phyloP scores from a whole-genome alignment of 2,113 vertebrate species.

The Mus pahari region DNA sequence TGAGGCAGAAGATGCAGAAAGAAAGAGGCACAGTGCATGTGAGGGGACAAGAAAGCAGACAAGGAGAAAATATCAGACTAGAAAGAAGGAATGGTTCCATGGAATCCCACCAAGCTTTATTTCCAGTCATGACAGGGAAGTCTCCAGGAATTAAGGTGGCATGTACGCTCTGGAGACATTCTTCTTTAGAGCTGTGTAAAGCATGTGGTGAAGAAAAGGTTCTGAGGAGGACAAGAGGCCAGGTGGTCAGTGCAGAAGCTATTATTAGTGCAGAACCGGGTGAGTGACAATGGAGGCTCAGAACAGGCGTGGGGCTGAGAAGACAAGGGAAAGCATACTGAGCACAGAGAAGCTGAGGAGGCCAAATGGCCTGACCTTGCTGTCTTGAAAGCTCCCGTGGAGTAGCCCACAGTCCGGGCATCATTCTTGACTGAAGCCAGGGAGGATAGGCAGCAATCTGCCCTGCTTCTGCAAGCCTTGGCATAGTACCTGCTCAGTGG shows the following conservation, averaged over 20 bases:
- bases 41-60: background rate
- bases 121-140: background rate
- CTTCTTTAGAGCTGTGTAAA: background rate
- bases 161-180: background rate
- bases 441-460: background rate
- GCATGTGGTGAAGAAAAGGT: background rate
- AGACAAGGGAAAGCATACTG: background rate
- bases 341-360: background rate
- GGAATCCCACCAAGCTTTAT: fast-evolving
- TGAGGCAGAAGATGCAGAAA: background rate
- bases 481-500: fast-evolving
- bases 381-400: background rate
- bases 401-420: background rate
- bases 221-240: background rate
- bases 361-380: background rate
- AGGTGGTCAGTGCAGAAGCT: background rate
- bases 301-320: no score
- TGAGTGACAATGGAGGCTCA: fast-evolving
- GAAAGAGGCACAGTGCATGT: background rate
- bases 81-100: background rate
- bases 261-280: background rate
- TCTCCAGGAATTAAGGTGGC: background rate
- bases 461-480: no score
- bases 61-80: no score
- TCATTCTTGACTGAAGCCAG: background rate